phyloP scores from a whole-genome alignment of 2,113 vertebrate genomes.

The Chrysemys picta region DNA sequence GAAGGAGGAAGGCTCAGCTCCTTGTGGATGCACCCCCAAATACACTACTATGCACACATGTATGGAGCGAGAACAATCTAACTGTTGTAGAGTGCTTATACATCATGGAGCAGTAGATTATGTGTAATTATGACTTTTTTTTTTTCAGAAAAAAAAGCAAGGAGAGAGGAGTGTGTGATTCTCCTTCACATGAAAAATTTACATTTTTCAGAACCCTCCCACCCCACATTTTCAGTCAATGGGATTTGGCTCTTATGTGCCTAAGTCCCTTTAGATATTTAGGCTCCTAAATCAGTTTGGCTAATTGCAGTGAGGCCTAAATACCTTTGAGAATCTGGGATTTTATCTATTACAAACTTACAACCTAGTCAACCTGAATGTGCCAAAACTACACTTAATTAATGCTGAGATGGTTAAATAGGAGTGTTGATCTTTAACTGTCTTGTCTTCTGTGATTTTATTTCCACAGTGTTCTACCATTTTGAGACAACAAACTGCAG shows the following conservation, averaged over 20 bases:
- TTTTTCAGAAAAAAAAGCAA: background rate
- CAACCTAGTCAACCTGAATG: background rate
- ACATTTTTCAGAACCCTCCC: fast-evolving
- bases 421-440: no score
- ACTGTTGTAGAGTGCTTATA: background rate
- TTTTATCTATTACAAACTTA: fast-evolving
- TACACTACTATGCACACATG: background rate
- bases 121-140: fast-evolving
- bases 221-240: fast-evolving
- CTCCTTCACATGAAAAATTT: fast-evolving
- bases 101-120: fast-evolving
- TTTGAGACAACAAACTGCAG: background rate
- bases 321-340: background rate
- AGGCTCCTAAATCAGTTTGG: background rate
- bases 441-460: background rate
- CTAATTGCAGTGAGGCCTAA: background rate
- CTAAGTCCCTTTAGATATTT: background rate
- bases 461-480: background rate
- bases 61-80: background rate
- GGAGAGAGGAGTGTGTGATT: fast-evolving
- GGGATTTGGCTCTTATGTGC: background rate
- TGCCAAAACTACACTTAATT: fast-evolving
- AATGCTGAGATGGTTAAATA: background rate
- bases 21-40: background rate
- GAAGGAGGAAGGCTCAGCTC: background rate